phyloP scores from a whole-genome alignment of 2,113 vertebrate genomes.

The Chlorodrepanis virens region DNA sequence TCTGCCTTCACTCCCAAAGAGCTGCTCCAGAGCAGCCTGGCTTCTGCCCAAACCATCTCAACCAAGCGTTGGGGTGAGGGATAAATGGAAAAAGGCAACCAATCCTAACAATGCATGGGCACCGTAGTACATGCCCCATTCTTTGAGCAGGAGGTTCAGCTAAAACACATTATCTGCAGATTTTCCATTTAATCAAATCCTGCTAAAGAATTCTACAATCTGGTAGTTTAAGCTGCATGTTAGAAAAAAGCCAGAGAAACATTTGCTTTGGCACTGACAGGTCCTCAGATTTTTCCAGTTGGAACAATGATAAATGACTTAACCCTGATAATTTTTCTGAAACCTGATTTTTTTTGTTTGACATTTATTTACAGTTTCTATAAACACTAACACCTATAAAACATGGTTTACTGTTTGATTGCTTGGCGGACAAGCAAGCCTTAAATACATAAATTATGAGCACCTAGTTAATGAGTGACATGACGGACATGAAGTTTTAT shows the following conservation, averaged over 20 bases:
- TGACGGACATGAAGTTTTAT: slow-evolving; percentile 75
- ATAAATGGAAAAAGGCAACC: not conserved
- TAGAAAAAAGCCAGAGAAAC: slow-evolving; percentile 62
- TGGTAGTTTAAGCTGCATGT: slow-evolving; percentile 9
- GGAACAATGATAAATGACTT: slow-evolving; percentile 80
- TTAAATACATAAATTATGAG: slow-evolving; percentile 79
- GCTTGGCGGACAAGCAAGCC: slow-evolving; percentile 65
- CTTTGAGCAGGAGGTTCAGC: not conserved
- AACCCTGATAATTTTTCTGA: slow-evolving; percentile 74
- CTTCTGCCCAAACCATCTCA: not conserved
- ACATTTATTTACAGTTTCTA: slow-evolving; percentile 84
- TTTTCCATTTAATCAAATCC: slow-evolving; percentile 60
- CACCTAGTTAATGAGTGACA: slow-evolving; percentile 79
- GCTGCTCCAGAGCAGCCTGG: not conserved
- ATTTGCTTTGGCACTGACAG: slow-evolving; percentile 70
- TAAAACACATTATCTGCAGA: not conserved
- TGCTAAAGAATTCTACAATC: slow-evolving; percentile 33
- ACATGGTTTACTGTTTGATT: slow-evolving; percentile 74
- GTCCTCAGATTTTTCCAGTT: slow-evolving; percentile 70
- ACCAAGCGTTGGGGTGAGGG: accelerated
- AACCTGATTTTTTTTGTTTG: slow-evolving; percentile 76
- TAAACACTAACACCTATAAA: slow-evolving; percentile 86
- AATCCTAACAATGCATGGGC: not conserved
- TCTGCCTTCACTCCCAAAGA: not conserved
- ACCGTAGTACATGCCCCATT: not conserved